These are phyloP conservation scores for Drosophila kanapiae DNA, from an alignment of 1,140 invertebrate genomes.

Conservation along the genomic window DNA sequence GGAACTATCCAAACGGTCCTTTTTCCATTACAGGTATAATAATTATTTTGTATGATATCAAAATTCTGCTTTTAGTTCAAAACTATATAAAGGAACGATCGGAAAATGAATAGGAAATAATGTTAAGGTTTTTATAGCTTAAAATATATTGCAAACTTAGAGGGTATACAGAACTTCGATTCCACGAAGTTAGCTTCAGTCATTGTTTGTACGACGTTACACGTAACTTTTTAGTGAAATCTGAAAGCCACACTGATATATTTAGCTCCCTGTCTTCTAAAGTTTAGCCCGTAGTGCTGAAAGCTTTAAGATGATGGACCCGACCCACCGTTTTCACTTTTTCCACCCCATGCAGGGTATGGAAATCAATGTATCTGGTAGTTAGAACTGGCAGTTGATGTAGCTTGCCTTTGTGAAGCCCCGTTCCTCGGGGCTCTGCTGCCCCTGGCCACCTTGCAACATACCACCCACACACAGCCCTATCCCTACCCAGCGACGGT, in stretches of 20 bases:
- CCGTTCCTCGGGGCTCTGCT: not conserved
- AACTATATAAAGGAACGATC: too few relatives aligned
- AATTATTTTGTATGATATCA: too few relatives aligned
- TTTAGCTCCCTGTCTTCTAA: not conserved
- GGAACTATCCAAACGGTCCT: too few relatives aligned
- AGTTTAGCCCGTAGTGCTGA: too few relatives aligned
- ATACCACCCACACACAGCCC: constrained; percentile 12
- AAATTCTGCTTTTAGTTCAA: too few relatives aligned
- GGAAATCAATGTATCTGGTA: constrained; percentile 71
- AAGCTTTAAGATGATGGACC: not conserved
- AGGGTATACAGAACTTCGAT: not conserved
- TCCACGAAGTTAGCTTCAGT: not conserved
- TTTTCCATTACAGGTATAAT: too few relatives aligned
- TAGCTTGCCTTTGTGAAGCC: constrained; percentile 42
- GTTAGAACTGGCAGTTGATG: constrained; percentile 64
- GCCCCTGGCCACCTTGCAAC: constrained; percentile 4
- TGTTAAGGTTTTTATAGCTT: too few relatives aligned
- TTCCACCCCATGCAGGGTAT: constrained; percentile 27
- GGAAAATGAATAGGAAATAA: too few relatives aligned
- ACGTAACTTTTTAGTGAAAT: too few relatives aligned
- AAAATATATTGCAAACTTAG: not conserved
- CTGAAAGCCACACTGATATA: not conserved
- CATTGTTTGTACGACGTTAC: not conserved
- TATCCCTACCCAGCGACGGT: not conserved
- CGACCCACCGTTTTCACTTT: not conserved